These are phyloP conservation scores for Ceratothoa steindachneri DNA, from an alignment of 2,888 invertebrate species.

Conservation along the genomic window DNA sequence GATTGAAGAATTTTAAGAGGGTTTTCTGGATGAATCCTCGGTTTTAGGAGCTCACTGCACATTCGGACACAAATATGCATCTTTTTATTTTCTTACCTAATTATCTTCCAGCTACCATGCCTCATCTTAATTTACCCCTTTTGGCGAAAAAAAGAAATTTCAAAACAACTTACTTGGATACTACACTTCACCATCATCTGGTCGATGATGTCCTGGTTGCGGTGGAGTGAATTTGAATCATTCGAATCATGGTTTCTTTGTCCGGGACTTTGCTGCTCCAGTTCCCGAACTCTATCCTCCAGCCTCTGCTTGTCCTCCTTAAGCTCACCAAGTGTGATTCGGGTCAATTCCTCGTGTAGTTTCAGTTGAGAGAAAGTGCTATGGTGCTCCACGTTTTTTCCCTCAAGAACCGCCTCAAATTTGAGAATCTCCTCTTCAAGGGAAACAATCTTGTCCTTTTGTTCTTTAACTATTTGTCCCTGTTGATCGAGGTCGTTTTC, in stretches of 20 bases:
- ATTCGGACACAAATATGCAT: too few relatives aligned
- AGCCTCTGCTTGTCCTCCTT: background rate
- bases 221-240: background rate
- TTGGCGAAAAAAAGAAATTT: too few relatives aligned
- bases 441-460: background rate
- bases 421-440: background rate
- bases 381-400: background rate
- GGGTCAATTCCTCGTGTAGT: background rate
- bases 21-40: too few relatives aligned
- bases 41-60: too few relatives aligned
- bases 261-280: background rate
- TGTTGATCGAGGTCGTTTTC: background rate
- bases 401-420: conserved; percentile 1
- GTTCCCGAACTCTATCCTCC: background rate
- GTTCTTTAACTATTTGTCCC: background rate
- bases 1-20: too few relatives aligned
- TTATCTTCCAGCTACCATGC: too few relatives aligned
- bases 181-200: background rate
- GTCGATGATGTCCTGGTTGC: background rate
- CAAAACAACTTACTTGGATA: background rate
- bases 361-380: background rate
- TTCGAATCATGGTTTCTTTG: background rate
- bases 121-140: too few relatives aligned
- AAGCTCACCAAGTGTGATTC: background rate
- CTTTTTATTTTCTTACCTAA: too few relatives aligned